These are phyloP conservation scores for Delichon dasypus DNA, from an alignment of 2,797 vertebrate species.

Conservation along the genomic window DNA sequence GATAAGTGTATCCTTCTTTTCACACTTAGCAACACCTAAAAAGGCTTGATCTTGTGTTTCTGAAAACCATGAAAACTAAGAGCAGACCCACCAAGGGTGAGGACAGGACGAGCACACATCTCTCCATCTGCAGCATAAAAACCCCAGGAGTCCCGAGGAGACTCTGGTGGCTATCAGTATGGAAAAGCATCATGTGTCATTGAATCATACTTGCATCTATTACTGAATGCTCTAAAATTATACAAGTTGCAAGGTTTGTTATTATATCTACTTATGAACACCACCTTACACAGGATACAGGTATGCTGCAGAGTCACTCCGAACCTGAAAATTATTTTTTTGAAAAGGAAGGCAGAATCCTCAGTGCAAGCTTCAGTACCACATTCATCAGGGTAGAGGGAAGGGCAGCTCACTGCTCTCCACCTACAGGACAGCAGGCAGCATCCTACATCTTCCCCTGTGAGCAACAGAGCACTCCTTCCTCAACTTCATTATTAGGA, in stretches of 20 bases:
- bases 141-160: background rate
- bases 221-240: background rate
- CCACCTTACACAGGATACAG: background rate
- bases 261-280: background rate
- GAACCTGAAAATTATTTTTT: background rate
- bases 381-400: background rate
- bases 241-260: background rate
- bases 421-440: background rate
- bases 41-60: background rate
- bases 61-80: background rate
- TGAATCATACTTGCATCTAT: background rate
- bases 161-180: background rate
- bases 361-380: background rate
- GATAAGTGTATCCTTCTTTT: background rate
- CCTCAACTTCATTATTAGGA: background rate
- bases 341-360: background rate
- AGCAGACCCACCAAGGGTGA: background rate
- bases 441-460: background rate
- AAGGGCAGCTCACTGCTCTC: background rate
- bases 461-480: rapidly evolving
- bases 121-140: background rate
- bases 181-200: background rate
- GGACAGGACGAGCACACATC: background rate
- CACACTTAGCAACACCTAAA: background rate
- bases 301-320: background rate